Conservation (phyloP, 2,113 vertebrate genomes). For the Pluvianellus socialis region DNA sequence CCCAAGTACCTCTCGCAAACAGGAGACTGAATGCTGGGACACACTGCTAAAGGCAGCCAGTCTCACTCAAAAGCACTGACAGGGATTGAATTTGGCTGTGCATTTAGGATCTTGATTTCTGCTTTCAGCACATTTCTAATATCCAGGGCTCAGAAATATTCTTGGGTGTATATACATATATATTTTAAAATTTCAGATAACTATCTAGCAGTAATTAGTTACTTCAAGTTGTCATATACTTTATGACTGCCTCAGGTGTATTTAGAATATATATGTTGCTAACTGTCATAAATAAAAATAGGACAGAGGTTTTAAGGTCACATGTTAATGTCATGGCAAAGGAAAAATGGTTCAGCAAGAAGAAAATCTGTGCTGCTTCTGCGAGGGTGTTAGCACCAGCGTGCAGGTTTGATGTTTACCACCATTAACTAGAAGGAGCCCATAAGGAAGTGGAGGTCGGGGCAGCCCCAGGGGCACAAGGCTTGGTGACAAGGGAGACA, state of each 20-base stretch:
- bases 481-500: too few relatives aligned
- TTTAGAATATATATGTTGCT: not conserved
- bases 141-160: not conserved
- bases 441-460: too few relatives aligned
- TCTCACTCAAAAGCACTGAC: not conserved
- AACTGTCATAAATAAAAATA: not conserved
- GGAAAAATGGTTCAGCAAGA: not conserved
- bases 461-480: not conserved
- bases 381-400: not conserved
- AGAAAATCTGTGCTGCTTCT: not conserved
- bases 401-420: not conserved
- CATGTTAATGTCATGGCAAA: not conserved
- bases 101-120: not conserved
- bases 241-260: not conserved
- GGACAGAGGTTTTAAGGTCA: not conserved
- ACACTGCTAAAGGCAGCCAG: not conserved
- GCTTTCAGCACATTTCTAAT: rapidly evolving
- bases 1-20: not conserved
- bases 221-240: not conserved
- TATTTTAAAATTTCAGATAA: not conserved
- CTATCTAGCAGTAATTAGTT: not conserved
- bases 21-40: rapidly evolving
- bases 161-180: rapidly evolving
- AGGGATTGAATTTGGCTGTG: not conserved
- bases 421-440: not conserved